These are phyloP conservation scores for Oreortyx pictus DNA, from an alignment of 2,797 vertebrate genomes.

Conservation along the genomic window DNA sequence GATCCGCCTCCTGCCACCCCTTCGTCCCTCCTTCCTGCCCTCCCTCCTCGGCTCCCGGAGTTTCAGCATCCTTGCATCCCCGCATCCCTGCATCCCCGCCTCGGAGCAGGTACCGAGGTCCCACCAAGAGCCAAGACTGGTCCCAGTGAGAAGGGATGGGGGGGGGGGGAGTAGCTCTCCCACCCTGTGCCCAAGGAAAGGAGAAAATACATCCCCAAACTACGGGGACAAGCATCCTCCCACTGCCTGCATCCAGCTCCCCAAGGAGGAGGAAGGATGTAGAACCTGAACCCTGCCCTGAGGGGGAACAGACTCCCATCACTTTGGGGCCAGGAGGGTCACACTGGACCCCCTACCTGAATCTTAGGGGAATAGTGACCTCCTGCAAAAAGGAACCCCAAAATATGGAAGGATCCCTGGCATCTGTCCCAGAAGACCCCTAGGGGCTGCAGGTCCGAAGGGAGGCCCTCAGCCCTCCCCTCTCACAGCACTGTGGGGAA, in stretches of 20 bases:
- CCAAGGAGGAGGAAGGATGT: rapidly evolving
- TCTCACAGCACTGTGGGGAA: background rate
- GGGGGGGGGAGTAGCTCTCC: background rate
- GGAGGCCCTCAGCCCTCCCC: background rate
- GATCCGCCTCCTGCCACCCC: conserved; percentile 63
- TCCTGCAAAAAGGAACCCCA: background rate
- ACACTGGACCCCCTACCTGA: background rate
- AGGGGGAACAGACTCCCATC: background rate
- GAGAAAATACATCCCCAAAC: background rate
- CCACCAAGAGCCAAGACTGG: background rate
- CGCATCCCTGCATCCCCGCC: background rate
- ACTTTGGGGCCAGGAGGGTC: background rate
- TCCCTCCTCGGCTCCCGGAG: conserved; percentile 9
- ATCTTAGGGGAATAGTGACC: too few species aligned
- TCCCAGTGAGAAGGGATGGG: background rate
- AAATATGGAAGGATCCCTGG: background rate
- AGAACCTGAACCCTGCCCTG: background rate
- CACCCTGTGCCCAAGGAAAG: background rate
- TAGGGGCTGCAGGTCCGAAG: background rate
- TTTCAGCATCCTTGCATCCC: background rate
- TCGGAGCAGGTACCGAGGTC: background rate
- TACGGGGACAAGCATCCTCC: background rate
- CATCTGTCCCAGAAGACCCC: background rate
- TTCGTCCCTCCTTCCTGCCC: conserved; percentile 23
- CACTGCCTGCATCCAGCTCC: background rate